phyloP scores from a whole-genome alignment of 2,113 vertebrate species.

The Neodon shergylaensis region DNA sequence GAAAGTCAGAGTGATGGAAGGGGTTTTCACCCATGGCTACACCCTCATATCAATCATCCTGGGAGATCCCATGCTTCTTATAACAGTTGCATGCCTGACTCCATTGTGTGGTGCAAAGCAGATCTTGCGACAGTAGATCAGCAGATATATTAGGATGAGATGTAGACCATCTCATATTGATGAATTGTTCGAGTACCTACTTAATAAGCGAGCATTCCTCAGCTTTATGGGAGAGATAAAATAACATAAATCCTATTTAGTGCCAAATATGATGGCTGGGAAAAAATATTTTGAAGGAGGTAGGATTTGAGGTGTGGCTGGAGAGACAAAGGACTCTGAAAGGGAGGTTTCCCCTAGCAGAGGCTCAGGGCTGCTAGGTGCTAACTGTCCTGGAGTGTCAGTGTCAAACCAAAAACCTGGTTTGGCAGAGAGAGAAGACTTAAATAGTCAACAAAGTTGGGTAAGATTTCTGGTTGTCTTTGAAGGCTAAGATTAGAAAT shows the following conservation, averaged over 20 bases:
- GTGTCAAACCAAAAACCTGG: not conserved
- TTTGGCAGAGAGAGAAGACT: not conserved
- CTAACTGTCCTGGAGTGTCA: not conserved
- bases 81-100: rapidly evolving
- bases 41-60: not conserved
- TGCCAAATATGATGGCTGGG: not conserved
- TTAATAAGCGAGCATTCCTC: not conserved
- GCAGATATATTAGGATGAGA: not conserved
- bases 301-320: not conserved
- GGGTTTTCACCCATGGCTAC: not conserved
- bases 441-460: not conserved
- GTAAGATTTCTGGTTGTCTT: not conserved
- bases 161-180: not conserved
- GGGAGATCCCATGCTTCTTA: not conserved
- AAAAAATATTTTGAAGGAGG: not conserved
- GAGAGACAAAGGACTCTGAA: not conserved
- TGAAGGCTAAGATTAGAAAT: not conserved
- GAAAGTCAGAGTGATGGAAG: not conserved
- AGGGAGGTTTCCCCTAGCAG: not conserved
- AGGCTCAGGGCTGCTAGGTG: not conserved
- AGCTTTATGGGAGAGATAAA: not conserved
- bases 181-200: not conserved
- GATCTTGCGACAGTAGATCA: not conserved
- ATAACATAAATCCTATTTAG: not conserved
- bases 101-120: not conserved